Percentiles rank a stretch among this genome's conserved stretches.
phyloP scores from a whole-genome alignment of 2,113 vertebrate species.

The Mustelus asterias region DNA sequence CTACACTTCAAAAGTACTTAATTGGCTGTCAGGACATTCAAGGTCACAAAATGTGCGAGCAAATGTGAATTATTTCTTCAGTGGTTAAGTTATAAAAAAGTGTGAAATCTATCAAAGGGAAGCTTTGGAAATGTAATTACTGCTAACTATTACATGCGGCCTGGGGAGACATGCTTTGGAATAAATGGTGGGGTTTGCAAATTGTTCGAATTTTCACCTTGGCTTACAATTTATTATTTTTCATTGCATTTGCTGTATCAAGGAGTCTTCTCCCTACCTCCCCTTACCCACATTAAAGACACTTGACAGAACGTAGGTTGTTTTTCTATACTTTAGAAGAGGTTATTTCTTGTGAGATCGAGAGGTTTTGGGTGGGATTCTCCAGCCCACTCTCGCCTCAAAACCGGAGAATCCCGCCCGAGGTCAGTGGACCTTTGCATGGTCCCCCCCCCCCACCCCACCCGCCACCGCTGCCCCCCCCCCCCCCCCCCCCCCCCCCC shows the following conservation, averaged over 20 bases:
- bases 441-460: too few species aligned
- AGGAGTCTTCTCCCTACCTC: too few species aligned
- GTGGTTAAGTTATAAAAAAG: not conserved
- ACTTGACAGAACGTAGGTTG: too few species aligned
- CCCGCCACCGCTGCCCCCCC: too few species aligned
- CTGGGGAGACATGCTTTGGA: not conserved
- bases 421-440: too few species aligned
- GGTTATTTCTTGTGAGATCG: not conserved
- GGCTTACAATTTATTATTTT: not conserved
- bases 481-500: too few species aligned
- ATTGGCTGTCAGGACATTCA: not conserved
- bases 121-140: not conserved
- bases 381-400: too few species aligned
- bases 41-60: not conserved
- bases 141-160: not conserved
- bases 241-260: not conserved
- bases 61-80: not conserved
- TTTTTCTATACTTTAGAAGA: not conserved
- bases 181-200: slow-evolving; percentile 4
- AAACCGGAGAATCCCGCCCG: too few species aligned
- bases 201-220: not conserved
- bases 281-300: too few species aligned
- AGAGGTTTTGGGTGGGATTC: not conserved
- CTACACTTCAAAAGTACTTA: not conserved
- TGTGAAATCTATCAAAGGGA: not conserved